A percentile compares a stretch with the other conserved stretches of the same genome.
Evolutionary conservation across 2,113 vertebrate species (phyloP).

Genomic region (Anolis carolinensis): DNA sequence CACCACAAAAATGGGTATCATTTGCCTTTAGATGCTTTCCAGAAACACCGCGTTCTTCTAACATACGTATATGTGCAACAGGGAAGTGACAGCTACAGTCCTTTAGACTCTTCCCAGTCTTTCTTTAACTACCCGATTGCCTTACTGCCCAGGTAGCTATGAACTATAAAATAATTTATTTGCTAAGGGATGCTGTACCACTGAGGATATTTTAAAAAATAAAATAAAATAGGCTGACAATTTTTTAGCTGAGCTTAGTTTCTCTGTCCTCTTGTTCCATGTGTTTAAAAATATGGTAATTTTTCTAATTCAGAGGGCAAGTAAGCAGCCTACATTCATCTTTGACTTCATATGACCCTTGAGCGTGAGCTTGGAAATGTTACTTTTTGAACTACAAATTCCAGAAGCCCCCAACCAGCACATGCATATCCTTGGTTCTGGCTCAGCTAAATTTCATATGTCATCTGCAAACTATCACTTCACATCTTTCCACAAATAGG

Average conservation of each 20-base stretch:
- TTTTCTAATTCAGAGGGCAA: background rate
- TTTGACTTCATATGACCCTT: too few relatives aligned
- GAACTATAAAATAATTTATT: background rate
- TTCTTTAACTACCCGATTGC: background rate
- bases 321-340: too few relatives aligned
- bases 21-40: conserved; percentile 1
- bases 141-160: background rate
- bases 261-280: background rate
- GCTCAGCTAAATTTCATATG: too few relatives aligned
- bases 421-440: too few relatives aligned
- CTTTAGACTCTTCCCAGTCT: background rate
- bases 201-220: background rate
- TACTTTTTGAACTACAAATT: too few relatives aligned
- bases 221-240: background rate
- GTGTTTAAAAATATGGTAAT: background rate
- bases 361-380: too few relatives aligned
- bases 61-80: background rate
- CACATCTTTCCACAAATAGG: too few relatives aligned
- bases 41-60: background rate
- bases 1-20: accelerated
- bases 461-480: too few relatives aligned
- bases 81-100: background rate
- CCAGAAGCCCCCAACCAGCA: too few relatives aligned
- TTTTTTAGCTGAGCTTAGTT: background rate
- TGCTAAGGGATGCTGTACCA: background rate